Base-by-base conservation (phyloP, 2,113 vertebrate genomes). In the Scomber japonicus region DNA sequence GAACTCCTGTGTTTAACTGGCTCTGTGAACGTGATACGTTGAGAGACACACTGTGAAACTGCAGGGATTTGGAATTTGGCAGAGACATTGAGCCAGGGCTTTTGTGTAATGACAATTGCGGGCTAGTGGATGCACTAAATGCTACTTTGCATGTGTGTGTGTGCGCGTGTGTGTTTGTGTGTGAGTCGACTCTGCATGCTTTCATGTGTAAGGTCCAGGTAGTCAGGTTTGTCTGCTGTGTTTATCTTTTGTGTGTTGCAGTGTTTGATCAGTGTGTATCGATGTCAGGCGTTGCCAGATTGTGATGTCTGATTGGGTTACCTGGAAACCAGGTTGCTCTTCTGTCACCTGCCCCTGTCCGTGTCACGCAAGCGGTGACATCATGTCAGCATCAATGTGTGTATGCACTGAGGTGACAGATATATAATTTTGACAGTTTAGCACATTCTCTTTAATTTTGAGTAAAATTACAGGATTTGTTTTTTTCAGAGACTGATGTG, bases 1-100 rank as follows among this genome's bases (percentile, higher is more conserved):
- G 73, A 78, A 67, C 82, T 77, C 55, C 82, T 88, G 89, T 91
- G 82, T 89, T 89, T 86, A 88, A 72, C 80, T 65, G 64, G 62
- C 68, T 83, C 31, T 82, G 64, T 75, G 75, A 66, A 73, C 67
- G 71, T 64, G 68, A 82, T 82, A 63, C 81, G 17, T 75, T 64
- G 78, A 78, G 60, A 85, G 44, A 79, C 63, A 31, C 62, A 48
- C 66, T 82, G 62, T 59, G 27, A 57, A 55, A 75, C 74, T 74
- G 57, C 65, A 69, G 68, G 35, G 40, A 81, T 80, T 71, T 71
- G 19, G 78, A 72, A 79, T 78, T 82, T 77, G 81, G 75, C 71
- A 55, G 40, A 19, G 13, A 17, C 45, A 14, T 49, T 68, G 11
- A 11, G 67, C 71, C 60, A 19, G 40, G 11, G 45, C 45, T 72